Conservation (phyloP, 2,888 invertebrate genomes). For the Malthinus flaveolus region DNA sequence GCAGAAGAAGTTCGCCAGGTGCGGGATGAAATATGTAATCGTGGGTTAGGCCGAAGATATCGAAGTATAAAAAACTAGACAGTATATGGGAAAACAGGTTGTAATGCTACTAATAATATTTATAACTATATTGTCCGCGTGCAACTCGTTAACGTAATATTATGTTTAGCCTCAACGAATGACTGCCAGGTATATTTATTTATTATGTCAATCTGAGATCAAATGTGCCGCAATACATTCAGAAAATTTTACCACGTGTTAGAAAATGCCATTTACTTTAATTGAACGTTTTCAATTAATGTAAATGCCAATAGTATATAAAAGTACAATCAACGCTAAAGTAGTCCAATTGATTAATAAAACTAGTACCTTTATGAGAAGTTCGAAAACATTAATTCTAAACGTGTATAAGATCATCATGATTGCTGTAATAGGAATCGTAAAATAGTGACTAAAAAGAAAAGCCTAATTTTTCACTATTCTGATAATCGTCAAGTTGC, state of each 20-base stretch:
- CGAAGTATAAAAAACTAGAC: slow-evolving; percentile 7
- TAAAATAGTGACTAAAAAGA: no score
- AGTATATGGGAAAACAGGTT: slow-evolving; percentile 31
- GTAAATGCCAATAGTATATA: slow-evolving; percentile 33
- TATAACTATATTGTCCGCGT: slow-evolving; percentile 35
- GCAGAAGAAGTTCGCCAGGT: no score
- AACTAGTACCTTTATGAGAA: no score
- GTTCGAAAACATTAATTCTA: no score
- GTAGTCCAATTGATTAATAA: no score
- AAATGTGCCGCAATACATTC: slow-evolving; percentile 39
- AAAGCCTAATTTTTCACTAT: no score
- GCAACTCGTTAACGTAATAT: slow-evolving; percentile 35
- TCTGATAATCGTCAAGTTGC: no score
- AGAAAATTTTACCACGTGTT: slow-evolving; percentile 41
- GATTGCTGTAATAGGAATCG: no score
- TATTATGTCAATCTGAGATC: slow-evolving; percentile 42
- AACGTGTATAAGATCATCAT: no score
- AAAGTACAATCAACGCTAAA: background rate
- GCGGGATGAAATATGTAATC: no score
- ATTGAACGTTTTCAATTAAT: slow-evolving; percentile 40
- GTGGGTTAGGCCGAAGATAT: no score
- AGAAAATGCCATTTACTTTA: slow-evolving; percentile 43
- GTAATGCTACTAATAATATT: slow-evolving; percentile 29
- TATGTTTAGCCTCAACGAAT: slow-evolving; percentile 35
- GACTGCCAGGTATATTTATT: slow-evolving; percentile 38